These are phyloP conservation scores for Sorex araneus DNA, from an alignment of 2,113 vertebrate species.

Conservation along the genomic window DNA sequence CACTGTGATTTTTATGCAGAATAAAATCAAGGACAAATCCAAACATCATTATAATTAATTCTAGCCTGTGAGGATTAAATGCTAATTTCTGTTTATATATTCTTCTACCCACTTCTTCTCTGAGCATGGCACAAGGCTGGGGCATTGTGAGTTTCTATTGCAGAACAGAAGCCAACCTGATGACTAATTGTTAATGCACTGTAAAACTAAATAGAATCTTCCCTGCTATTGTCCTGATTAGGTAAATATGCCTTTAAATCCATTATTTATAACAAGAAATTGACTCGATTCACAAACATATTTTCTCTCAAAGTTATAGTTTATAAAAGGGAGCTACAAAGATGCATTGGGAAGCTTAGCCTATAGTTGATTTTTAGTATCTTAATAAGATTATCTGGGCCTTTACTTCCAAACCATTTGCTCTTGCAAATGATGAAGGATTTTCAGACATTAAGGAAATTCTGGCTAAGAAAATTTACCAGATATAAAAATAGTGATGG, in stretches of 20 bases:
- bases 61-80: neutral
- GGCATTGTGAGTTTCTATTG: neutral
- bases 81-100: neutral
- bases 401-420: neutral
- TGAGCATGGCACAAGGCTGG: neutral
- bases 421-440: neutral
- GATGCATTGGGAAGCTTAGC: neutral
- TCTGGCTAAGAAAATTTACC: neutral
- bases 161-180: neutral
- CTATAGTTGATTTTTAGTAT: too few species aligned
- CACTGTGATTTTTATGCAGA: conserved; percentile 15
- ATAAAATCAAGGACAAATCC: neutral
- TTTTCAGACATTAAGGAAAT: neutral
- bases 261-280: neutral
- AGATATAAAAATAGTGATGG: neutral
- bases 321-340: neutral
- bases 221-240: neutral
- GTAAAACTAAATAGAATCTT: neutral
- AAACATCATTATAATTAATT: conserved; percentile 6
- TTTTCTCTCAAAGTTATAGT: neutral
- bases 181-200: neutral
- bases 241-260: neutral
- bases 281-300: neutral
- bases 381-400: neutral
- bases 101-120: neutral